Evolutionary conservation across 2,888 invertebrate genomes (phyloP).

Genomic region (Prenolepis imparis): DNA sequence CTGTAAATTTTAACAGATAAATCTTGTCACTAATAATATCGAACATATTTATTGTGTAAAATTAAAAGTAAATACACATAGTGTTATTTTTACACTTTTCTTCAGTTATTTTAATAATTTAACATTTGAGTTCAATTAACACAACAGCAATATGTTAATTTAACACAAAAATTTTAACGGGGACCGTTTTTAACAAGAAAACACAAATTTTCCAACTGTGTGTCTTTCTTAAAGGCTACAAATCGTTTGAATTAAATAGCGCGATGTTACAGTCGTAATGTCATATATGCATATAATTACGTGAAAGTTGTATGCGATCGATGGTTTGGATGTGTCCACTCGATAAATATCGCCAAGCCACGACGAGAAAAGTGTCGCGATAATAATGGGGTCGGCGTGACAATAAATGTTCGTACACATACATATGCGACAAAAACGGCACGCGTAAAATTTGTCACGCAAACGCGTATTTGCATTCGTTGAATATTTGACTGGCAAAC

Average conservation of each 20-base stretch:
- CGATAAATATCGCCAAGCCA: neutral
- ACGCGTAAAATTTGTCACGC: neutral
- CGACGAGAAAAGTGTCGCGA: neutral
- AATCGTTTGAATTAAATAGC: neutral
- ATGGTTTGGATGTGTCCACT: neutral
- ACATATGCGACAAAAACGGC: neutral
- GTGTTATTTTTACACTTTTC: too few relatives aligned
- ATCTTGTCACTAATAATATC: too few relatives aligned
- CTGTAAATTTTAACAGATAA: too few relatives aligned
- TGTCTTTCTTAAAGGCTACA: neutral
- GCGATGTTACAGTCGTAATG: neutral
- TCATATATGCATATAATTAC: neutral
- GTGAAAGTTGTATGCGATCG: neutral
- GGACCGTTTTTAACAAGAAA: too few relatives aligned
- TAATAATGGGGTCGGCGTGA: neutral
- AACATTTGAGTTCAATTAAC: too few relatives aligned
- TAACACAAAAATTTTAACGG: too few relatives aligned
- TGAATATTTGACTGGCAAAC: slow-evolving; percentile 31
- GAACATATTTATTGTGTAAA: too few relatives aligned
- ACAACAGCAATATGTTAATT: too few relatives aligned
- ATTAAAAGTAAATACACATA: too few relatives aligned
- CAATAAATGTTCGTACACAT: neutral
- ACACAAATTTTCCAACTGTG: too few relatives aligned
- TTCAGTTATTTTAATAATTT: too few relatives aligned
- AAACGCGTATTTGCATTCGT: neutral